These are phyloP conservation scores for Cheracebus regulus DNA, from an alignment of 2,797 vertebrate species.

Conservation along the genomic window DNA sequence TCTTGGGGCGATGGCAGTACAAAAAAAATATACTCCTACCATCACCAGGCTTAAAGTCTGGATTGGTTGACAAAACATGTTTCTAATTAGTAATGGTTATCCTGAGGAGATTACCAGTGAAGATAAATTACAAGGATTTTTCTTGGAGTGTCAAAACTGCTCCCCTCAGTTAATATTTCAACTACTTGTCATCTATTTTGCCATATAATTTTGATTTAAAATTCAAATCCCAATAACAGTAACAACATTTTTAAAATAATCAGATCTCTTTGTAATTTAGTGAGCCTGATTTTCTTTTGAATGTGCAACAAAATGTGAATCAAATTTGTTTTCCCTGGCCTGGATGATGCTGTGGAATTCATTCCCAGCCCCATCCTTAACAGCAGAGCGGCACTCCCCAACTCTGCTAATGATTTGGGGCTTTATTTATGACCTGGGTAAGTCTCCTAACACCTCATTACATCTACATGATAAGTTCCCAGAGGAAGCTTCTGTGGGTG, in stretches of 20 bases:
- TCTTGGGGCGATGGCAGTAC: not conserved
- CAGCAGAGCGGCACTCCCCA: not conserved
- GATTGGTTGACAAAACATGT: constrained; percentile 43
- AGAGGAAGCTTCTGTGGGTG: not conserved
- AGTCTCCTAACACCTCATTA: constrained; percentile 42
- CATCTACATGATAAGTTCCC: not conserved
- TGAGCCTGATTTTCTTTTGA: not conserved
- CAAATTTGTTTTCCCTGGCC: constrained; percentile 1
- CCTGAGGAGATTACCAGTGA: constrained; percentile 65
- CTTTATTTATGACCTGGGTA: not conserved
- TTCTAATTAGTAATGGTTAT: constrained; percentile 70
- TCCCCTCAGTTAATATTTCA: constrained; percentile 75
- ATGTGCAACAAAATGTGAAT: not conserved
- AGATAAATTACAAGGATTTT: constrained; percentile 71
- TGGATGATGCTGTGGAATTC: not conserved
- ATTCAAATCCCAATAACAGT: constrained; percentile 61
- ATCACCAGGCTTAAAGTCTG: constrained; percentile 3
- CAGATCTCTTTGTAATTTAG: constrained; percentile 51
- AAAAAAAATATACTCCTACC: not conserved
- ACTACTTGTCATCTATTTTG: constrained; percentile 73
- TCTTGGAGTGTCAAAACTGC: constrained; percentile 55
- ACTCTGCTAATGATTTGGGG: not conserved
- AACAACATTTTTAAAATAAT: constrained; percentile 61
- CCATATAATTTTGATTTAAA: constrained; percentile 62
- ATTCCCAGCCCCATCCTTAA: not conserved